These are phyloP conservation scores for Scomberomorus guttatus DNA, from an alignment of 2,797 vertebrate species.

Conservation along the genomic window DNA sequence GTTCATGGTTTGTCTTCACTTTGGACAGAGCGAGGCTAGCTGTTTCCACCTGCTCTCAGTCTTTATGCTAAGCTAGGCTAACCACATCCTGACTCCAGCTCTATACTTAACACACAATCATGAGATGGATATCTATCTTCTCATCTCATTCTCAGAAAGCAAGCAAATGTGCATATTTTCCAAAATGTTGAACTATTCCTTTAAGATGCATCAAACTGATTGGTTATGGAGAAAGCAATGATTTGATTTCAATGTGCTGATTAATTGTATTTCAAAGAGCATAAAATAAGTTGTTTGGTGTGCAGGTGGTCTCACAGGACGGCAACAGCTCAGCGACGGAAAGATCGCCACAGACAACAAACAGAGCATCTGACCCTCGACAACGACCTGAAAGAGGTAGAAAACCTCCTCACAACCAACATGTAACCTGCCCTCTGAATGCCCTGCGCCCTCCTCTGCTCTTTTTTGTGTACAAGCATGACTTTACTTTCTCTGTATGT, in stretches of 20 bases:
- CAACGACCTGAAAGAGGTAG: conserved; percentile 91
- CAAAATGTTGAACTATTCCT: no score
- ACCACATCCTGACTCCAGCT: no score
- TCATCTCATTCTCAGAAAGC: no score
- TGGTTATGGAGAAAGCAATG: neutral
- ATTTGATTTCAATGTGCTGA: neutral
- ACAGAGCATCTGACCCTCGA: conserved; percentile 89
- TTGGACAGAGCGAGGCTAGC: no score
- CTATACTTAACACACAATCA: no score
- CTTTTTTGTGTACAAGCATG: neutral
- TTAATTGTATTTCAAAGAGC: neutral
- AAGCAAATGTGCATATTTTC: no score
- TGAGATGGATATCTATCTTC: no score
- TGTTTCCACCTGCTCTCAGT: no score
- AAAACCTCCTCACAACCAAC: accelerated
- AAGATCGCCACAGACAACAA: conserved; percentile 89
- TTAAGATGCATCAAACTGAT: neutral
- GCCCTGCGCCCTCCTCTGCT: neutral
- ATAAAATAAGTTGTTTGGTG: neutral
- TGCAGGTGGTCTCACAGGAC: conserved; percentile 91
- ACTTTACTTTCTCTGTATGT: neutral
- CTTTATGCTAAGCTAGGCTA: no score
- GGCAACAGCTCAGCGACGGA: conserved; percentile 86
- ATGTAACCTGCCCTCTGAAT: neutral
- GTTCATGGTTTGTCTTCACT: no score